Evolutionary conservation across 1,140 invertebrate genomes (phyloP).

Genomic region (Lordiphosa collinella): DNA sequence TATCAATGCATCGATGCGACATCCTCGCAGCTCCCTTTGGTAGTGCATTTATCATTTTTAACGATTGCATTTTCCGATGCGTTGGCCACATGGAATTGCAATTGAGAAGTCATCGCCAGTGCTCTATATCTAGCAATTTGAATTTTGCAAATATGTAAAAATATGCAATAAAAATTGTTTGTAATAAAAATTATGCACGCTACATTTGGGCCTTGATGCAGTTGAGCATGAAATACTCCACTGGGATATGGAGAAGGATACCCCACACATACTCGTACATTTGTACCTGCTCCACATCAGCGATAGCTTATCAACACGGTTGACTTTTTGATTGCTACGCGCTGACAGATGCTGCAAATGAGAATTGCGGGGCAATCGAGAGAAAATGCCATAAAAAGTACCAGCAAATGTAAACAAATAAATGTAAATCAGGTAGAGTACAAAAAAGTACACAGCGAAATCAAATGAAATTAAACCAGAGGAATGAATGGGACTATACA

Average conservation of each 20-base stretch:
- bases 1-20: too few species aligned
- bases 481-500: neutral
- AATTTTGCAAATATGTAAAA: conserved; percentile 26
- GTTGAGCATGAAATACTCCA: conserved; percentile 54
- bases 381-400: conserved; percentile 2
- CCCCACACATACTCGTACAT: neutral
- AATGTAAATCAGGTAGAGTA: conserved; percentile 39
- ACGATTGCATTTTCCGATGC: conserved; percentile 62
- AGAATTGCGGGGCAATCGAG: conserved; percentile 17
- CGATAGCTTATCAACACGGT: conserved; percentile 61
- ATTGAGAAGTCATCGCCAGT: conserved; percentile 6
- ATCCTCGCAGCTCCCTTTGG: neutral
- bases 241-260: conserved; percentile 1
- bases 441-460: conserved; percentile 18
- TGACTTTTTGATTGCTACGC: conserved; percentile 59
- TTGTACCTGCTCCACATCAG: conserved; percentile 1
- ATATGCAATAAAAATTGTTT: conserved; percentile 61
- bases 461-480: conserved; percentile 46
- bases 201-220: conserved; percentile 66
- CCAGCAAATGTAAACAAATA: conserved; percentile 56
- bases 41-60: conserved; percentile 62
- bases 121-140: conserved; percentile 8
- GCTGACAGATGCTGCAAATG: conserved; percentile 39
- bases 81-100: conserved; percentile 35
- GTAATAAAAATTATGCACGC: conserved; percentile 74